Conservation (phyloP, 2,113 vertebrate genomes). For the Helogale parvula region DNA sequence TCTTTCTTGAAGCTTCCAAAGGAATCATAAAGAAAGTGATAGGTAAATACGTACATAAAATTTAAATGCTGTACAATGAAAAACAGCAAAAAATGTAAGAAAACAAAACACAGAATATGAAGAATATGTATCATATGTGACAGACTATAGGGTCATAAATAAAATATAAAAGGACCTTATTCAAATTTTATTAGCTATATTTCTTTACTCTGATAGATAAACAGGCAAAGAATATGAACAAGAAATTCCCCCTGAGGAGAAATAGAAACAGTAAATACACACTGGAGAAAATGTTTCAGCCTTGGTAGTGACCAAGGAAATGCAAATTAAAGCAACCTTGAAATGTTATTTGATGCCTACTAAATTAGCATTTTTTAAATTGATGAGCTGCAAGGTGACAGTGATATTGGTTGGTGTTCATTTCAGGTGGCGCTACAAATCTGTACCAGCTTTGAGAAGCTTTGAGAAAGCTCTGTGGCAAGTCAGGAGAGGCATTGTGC, state of each 20-base stretch:
- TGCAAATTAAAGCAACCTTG: slow-evolving; percentile 53
- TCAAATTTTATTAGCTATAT: slow-evolving; percentile 58
- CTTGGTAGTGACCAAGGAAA: slow-evolving; percentile 9
- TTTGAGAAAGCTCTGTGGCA: slow-evolving; percentile 17
- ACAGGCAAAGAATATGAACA: slow-evolving; percentile 12
- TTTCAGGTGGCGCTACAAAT: not conserved
- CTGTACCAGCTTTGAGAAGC: not conserved
- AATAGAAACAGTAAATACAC: slow-evolving; percentile 42
- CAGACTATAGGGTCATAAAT: not conserved
- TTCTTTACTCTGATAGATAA: slow-evolving; percentile 19
- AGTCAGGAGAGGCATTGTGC: not conserved
- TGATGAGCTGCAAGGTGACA: not conserved
- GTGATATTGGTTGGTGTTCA: not conserved
- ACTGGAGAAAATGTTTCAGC: slow-evolving; percentile 25
- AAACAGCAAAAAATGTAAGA: slow-evolving; percentile 14
- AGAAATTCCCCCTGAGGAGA: not conserved
- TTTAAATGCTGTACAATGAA: slow-evolving; percentile 42
- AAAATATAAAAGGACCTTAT: slow-evolving; percentile 46
- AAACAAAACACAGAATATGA: slow-evolving; percentile 15
- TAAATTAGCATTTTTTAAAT: slow-evolving; percentile 44
- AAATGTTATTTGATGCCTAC: slow-evolving; percentile 43
- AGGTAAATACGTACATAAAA: not conserved
- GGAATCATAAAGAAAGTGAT: not conserved
- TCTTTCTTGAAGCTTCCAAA: slow-evolving; percentile 17
- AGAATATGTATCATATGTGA: slow-evolving; percentile 38